Percentiles rank a stretch among this genome's conserved stretches.
phyloP scores from a whole-genome alignment of 2,888 invertebrate species.

The Bombylius discolor region DNA sequence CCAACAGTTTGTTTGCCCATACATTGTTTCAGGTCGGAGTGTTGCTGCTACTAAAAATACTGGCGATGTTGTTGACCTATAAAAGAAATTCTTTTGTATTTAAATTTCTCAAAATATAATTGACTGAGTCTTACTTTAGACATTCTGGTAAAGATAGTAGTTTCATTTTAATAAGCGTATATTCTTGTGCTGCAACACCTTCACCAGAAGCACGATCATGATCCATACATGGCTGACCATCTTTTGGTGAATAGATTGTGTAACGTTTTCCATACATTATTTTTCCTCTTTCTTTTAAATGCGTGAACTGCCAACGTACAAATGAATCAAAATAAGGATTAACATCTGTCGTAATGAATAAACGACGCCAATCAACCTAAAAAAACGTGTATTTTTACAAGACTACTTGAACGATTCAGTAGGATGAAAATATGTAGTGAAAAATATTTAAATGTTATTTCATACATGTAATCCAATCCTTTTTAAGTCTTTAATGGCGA shows the following conservation, averaged over 20 bases:
- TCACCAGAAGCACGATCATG: conserved; percentile 94
- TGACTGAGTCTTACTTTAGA: conserved; percentile 43
- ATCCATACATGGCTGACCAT: conserved; percentile 99
- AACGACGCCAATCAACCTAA: conserved; percentile 92
- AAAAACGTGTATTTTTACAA: conserved; percentile 12
- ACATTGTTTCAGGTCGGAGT: conserved; percentile 98
- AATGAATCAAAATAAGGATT: conserved; percentile 98
- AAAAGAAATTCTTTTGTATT: not conserved
- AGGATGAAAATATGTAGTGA: too few species aligned
- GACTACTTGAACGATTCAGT: too few species aligned
- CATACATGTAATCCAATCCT: conserved; percentile 81
- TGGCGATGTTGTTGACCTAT: conserved; percentile 23
- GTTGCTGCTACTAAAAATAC: conserved; percentile 81
- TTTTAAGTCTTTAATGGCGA: conserved; percentile 73
- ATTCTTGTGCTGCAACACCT: conserved; percentile 97
- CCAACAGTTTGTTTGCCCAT: conserved; percentile 99
- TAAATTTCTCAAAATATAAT: not conserved
- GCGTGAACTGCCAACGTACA: conserved; percentile 90
- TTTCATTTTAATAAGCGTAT: conserved; percentile 90
- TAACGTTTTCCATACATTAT: conserved; percentile 94
- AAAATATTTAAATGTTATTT: conserved; percentile 4
- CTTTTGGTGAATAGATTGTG: conserved; percentile 90
- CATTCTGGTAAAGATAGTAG: conserved; percentile 44
- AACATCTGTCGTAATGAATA: conserved; percentile 96
- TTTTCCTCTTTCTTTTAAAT: conserved; percentile 73